A percentile compares a stretch with the other conserved stretches of the same genome.
These are phyloP conservation scores for Mormyrops boulengeri DNA, from an alignment of 2,797 vertebrate genomes.

Conservation along the genomic window DNA sequence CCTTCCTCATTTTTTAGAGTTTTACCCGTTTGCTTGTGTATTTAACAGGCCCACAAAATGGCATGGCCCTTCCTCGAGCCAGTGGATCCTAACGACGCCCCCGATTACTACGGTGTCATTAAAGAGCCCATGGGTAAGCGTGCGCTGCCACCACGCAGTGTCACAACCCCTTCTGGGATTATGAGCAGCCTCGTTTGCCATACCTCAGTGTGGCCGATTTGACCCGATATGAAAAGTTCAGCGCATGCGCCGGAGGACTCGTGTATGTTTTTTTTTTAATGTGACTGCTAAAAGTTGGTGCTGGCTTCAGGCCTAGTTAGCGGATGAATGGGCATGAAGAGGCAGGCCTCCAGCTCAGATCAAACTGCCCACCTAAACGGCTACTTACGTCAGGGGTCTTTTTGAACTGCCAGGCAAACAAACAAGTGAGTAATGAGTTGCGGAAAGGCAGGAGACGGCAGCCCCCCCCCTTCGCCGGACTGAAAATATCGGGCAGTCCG, in stretches of 20 bases:
- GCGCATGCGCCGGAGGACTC: not conserved
- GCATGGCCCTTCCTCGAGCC: conserved; percentile 77
- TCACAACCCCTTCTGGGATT: not conserved
- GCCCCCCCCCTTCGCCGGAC: not conserved
- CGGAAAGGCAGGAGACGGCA: conserved; percentile 54
- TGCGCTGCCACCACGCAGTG: too few species aligned
- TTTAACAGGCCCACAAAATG: conserved; percentile 81
- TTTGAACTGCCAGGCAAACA: conserved; percentile 64
- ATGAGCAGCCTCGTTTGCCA: not conserved
- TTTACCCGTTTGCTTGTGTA: conserved; percentile 18
- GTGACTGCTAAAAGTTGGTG: conserved; percentile 32
- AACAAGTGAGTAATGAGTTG: conserved; percentile 55
- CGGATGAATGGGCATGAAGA: conserved; percentile 20
- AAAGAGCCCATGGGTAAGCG: conserved; percentile 82
- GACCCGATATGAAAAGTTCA: not conserved
- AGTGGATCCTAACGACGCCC: conserved; percentile 76
- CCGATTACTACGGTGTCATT: conserved; percentile 80
- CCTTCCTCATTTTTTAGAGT: conserved; percentile 17
- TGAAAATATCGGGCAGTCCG: not conserved
- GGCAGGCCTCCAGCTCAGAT: conserved; percentile 62
- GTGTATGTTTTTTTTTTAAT: not conserved
- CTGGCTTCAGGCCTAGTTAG: not conserved
- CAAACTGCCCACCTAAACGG: conserved; percentile 58
- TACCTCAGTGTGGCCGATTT: too few species aligned
- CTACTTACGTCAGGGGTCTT: conserved; percentile 55